These are phyloP conservation scores for Drosophila affinis DNA, from an alignment of 2,888 invertebrate species.

Conservation along the genomic window DNA sequence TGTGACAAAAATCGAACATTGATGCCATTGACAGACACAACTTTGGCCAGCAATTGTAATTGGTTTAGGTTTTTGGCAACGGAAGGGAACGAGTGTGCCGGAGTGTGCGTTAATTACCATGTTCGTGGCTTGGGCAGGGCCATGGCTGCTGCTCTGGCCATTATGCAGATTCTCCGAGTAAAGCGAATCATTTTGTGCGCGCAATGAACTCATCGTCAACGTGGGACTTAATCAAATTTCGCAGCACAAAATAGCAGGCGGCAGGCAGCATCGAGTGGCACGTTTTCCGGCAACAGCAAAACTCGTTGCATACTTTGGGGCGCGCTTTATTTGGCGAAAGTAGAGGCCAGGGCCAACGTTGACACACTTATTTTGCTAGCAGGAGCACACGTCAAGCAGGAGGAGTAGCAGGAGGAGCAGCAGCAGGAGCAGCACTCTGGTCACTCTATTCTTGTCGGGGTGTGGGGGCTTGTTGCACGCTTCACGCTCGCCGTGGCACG, in stretches of 20 bases:
- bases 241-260: constrained; percentile 48
- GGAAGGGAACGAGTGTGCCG: neutral
- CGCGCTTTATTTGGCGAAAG: constrained; percentile 58
- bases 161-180: constrained; percentile 52
- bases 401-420: constrained; percentile 17
- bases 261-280: constrained; percentile 24
- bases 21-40: constrained; percentile 58
- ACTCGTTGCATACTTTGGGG: constrained; percentile 63
- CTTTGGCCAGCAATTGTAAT: constrained; percentile 66
- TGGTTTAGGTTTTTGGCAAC: constrained; percentile 51
- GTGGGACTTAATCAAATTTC: constrained; percentile 76
- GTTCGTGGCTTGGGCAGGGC: constrained; percentile 43
- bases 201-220: constrained; percentile 72
- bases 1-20: constrained; percentile 70
- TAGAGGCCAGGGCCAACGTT: constrained; percentile 42
- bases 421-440: constrained; percentile 11
- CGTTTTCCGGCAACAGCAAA: constrained; percentile 25
- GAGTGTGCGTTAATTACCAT: constrained; percentile 58
- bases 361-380: constrained; percentile 75
- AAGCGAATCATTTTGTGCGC: constrained; percentile 36
- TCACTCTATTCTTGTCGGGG: constrained; percentile 16
- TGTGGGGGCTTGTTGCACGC: constrained; percentile 74
- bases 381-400: constrained; percentile 36
- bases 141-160: constrained; percentile 43
- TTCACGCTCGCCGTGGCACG: constrained; percentile 69